Base-by-base conservation (phyloP, 2,888 invertebrate species). In the Timandra comae region DNA sequence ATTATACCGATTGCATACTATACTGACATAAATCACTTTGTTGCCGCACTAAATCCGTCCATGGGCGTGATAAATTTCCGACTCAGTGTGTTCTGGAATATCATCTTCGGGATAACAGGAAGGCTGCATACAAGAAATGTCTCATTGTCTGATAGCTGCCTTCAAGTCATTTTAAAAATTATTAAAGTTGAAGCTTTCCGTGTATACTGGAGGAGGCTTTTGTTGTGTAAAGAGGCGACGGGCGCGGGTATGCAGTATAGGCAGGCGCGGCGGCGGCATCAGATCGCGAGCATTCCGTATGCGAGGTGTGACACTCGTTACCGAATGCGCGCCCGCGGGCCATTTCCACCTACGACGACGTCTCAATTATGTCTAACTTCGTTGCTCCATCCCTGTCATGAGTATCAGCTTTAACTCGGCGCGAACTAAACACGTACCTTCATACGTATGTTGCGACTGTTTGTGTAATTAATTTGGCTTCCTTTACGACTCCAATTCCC, bases 301-400 rank as follows among this genome's bases (percentile, higher is more conserved):
- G 72, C 76, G 61, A 67, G 63, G 59, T 63, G 67, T 52, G 72
- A 63, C 43, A 43, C 72, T 75, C 71, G 74, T 76, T 74, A 75
- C 63, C 56, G 45, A 42, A 52, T 52, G 52, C 49, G 57, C 51
- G 58, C 68, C 73, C 74, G 59, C 63, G 60, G 68, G 72, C 68
- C 66, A 67, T 65, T 60, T 63, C 64, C 29, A 8, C 29, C 24
- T 9, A 22, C 37, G 33, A 36, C 48, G 67, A 63, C 68, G 63
- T 67, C 70, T 73, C 75, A 76, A 76, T 80, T 79, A 80, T 73
- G 61, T 66, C 69, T 73, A 77, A 78, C 74, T 72, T 73, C 69
- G 69, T 79, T 76, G 66, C 67, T 63, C 62, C 58, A 58, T 62
- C 56, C 64, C 42, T 51, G 64, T 66, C 69, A 68, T 62, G 52